Evolutionary conservation across 1,140 invertebrate species (phyloP).

Genomic region (Bemisia tabaci): DNA sequence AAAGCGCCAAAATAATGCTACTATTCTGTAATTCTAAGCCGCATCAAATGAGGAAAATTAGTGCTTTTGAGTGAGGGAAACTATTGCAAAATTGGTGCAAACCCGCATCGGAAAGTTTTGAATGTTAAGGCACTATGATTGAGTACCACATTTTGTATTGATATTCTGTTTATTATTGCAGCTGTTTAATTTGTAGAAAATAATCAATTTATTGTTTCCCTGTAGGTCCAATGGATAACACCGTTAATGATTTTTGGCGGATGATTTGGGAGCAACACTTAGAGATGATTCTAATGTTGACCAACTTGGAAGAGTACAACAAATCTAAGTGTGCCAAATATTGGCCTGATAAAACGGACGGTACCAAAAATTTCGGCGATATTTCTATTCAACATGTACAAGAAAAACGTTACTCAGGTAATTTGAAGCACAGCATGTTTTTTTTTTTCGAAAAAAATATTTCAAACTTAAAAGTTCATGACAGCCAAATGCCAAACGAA

Average conservation of each 20-base stretch:
- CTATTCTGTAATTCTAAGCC: too few relatives aligned
- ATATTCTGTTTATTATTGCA: not conserved
- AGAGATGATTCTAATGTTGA: slow-evolving; percentile 85
- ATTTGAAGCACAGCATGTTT: too few relatives aligned
- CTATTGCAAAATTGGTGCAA: too few relatives aligned
- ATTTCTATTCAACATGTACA: slow-evolving; percentile 60
- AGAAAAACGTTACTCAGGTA: slow-evolving; percentile 47
- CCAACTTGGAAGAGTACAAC: slow-evolving; percentile 84
- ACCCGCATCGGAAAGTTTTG: slow-evolving; percentile 1
- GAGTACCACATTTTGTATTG: not conserved
- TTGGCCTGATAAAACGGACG: slow-evolving; percentile 71
- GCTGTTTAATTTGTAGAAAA: not conserved
- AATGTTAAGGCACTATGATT: not conserved
- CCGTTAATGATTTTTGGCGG: slow-evolving; percentile 89
- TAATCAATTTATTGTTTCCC: not conserved
- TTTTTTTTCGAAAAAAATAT: too few relatives aligned
- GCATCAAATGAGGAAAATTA: too few relatives aligned
- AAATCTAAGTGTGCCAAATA: slow-evolving; percentile 88
- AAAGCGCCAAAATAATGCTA: too few relatives aligned
- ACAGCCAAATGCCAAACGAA: too few relatives aligned
- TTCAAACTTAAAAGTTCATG: too few relatives aligned
- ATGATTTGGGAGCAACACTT: slow-evolving; percentile 95
- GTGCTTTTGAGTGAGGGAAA: too few relatives aligned
- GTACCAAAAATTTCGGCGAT: slow-evolving; percentile 61
- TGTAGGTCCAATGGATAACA: slow-evolving; percentile 73